Percentiles rank a stretch among this genome's conserved stretches.
Evolutionary conservation across 1,140 invertebrate genomes (phyloP).

Genomic region (Halesus radiatus): DNA sequence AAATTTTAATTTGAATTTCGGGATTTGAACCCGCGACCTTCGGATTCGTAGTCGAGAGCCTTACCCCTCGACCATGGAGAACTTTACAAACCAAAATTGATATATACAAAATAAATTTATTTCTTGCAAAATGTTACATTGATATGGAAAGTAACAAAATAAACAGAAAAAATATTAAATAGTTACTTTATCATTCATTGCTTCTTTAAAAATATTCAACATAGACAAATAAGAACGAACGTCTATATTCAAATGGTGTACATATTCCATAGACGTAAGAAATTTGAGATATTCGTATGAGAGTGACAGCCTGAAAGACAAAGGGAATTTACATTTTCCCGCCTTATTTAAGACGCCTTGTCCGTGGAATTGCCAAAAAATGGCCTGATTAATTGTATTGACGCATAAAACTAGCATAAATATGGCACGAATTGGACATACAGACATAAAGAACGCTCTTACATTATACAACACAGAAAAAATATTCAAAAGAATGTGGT

Average conservation of each 20-base stretch:
- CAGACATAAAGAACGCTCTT: not conserved
- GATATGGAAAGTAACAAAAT: not conserved
- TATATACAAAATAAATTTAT: not conserved
- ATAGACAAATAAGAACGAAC: constrained; percentile 25
- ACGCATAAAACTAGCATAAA: not conserved
- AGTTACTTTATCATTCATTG: not conserved
- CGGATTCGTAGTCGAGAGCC: too few relatives aligned
- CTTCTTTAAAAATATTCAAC: not conserved
- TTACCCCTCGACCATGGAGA: too few relatives aligned
- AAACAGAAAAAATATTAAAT: not conserved
- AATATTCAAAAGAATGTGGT: not conserved
- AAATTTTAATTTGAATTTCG: too few relatives aligned
- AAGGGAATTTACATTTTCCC: constrained; percentile 12
- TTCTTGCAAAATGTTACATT: not conserved
- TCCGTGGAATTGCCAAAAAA: not conserved
- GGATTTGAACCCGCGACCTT: too few relatives aligned
- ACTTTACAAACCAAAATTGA: too few relatives aligned
- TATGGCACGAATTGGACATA: not conserved
- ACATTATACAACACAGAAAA: not conserved
- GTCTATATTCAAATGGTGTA: constrained; percentile 18
- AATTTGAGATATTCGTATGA: not conserved
- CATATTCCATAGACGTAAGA: not conserved
- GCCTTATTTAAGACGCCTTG: not conserved
- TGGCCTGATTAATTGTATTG: constrained; percentile 10
- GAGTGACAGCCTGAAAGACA: not conserved